A percentile compares a stretch with the other conserved stretches of the same genome.
Conservation (phyloP, 1,140 invertebrate species). For the Anastrepha ludens region DNA sequence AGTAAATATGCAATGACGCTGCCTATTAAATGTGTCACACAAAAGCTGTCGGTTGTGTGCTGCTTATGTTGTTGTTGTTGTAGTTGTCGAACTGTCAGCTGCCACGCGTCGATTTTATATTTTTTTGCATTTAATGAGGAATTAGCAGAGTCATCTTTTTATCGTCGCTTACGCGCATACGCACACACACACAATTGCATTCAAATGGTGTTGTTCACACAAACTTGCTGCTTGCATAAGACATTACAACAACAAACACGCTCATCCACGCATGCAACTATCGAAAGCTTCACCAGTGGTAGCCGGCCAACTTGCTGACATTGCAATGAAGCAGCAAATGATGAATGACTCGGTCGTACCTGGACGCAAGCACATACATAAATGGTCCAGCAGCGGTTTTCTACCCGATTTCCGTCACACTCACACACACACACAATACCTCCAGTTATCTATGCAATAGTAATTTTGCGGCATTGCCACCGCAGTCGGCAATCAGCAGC, state of each 20-base stretch:
- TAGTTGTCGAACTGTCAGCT: background rate
- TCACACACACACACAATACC: background rate
- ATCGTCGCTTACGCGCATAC: background rate
- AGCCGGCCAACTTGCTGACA: background rate
- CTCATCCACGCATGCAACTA: background rate
- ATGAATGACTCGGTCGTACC: background rate
- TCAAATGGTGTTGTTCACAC: background rate
- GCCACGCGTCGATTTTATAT: background rate
- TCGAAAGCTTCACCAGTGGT: background rate
- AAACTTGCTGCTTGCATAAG: background rate
- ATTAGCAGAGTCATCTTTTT: slow-evolving; percentile 39
- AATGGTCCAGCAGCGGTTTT: background rate
- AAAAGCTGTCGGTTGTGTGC: background rate
- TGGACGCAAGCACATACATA: background rate
- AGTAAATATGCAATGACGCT: background rate
- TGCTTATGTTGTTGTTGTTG: background rate
- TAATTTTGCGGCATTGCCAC: background rate
- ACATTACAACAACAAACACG: background rate
- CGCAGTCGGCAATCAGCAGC: background rate
- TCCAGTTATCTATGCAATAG: background rate
- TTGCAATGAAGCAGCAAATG: slow-evolving; percentile 15
- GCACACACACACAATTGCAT: background rate
- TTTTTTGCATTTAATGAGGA: slow-evolving; percentile 21
- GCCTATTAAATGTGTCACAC: slow-evolving; percentile 19
- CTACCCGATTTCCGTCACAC: background rate